Evolutionary conservation across 2,113 vertebrate species (phyloP).

Genomic region (Oncorhynchus keta): DNA sequence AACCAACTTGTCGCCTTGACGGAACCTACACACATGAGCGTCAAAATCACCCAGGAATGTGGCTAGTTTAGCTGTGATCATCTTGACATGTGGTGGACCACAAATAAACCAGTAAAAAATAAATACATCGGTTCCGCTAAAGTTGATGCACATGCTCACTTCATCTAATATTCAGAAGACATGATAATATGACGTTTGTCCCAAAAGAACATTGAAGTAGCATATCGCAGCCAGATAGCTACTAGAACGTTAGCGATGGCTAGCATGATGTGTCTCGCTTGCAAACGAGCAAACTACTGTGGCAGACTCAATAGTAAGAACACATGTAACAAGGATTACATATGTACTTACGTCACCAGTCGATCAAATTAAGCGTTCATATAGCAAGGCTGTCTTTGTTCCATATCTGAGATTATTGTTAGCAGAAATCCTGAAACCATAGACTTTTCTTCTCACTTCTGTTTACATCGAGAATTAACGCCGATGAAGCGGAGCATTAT

Average conservation of each 20-base stretch:
- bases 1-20: no score
- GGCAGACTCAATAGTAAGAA: neutral
- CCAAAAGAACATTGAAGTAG: no score
- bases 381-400: conserved; percentile 22
- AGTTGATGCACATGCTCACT: no score
- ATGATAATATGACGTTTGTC: no score
- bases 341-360: conserved; percentile 35
- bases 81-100: no score
- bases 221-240: conserved; percentile 30
- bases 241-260: conserved; percentile 32
- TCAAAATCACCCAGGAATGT: no score
- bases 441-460: conserved; percentile 22
- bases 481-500: conserved; percentile 42
- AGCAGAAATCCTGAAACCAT: conserved; percentile 8
- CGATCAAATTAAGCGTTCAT: conserved; percentile 46
- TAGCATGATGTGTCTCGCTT: conserved; percentile 4
- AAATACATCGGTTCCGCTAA: no score
- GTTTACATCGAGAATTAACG: conserved; percentile 37
- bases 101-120: no score
- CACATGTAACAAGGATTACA: neutral
- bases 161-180: no score
- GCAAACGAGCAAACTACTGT: neutral
- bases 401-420: conserved; percentile 25
- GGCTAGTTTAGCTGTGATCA: no score
- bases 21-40: no score